A percentile compares a stretch with the other conserved stretches of the same genome.
These are phyloP conservation scores for Telenomus remus DNA, from an alignment of 1,140 invertebrate genomes.

Conservation along the genomic window DNA sequence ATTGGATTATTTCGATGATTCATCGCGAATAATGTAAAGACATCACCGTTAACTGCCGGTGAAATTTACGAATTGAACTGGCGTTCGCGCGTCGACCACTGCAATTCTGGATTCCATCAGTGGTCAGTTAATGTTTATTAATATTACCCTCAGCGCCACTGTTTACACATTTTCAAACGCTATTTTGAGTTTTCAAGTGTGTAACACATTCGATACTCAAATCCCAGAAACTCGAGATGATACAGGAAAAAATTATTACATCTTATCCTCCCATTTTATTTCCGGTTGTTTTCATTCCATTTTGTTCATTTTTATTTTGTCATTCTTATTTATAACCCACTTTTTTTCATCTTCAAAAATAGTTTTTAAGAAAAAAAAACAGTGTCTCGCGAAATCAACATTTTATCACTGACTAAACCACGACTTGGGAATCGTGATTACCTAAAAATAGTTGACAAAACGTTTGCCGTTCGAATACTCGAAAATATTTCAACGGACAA, in stretches of 20 bases:
- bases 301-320: too few relatives aligned
- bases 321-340: too few relatives aligned
- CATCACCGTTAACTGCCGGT: slow-evolving; percentile 43
- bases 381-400: too few relatives aligned
- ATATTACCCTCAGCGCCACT: slow-evolving; percentile 38
- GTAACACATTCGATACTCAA: background rate
- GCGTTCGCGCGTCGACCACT: slow-evolving; percentile 24
- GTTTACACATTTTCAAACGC: slow-evolving; percentile 35
- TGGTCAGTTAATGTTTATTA: slow-evolving; percentile 50
- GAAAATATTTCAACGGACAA: too few relatives aligned
- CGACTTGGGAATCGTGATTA: too few relatives aligned
- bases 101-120: slow-evolving; percentile 46
- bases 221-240: background rate
- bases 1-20: slow-evolving; percentile 58
- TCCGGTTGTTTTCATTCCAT: too few relatives aligned
- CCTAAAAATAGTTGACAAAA: too few relatives aligned
- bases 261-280: background rate
- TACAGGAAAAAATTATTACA: background rate
- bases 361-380: too few relatives aligned
- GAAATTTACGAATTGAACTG: slow-evolving; percentile 49
- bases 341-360: too few relatives aligned
- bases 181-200: slow-evolving; percentile 35
- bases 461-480: too few relatives aligned
- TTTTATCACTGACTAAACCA: too few relatives aligned
- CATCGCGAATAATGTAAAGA: slow-evolving; percentile 55